phyloP scores from a whole-genome alignment of 2,888 invertebrate species.

The Papilio protenor region DNA sequence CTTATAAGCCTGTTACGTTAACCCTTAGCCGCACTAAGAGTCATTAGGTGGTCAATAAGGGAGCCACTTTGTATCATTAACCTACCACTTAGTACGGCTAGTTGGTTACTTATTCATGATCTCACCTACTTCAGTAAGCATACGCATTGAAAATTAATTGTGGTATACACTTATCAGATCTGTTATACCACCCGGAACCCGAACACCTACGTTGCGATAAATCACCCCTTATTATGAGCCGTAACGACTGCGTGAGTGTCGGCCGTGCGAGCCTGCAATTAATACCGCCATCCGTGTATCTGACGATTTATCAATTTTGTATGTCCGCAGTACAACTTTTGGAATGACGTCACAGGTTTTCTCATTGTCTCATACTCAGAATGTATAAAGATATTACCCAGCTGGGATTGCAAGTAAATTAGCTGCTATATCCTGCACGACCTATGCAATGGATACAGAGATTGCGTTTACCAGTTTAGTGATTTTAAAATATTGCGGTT shows the following conservation, averaged over 20 bases:
- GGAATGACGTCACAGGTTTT: slow-evolving; percentile 8
- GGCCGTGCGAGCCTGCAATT: slow-evolving; percentile 58
- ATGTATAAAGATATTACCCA: background rate
- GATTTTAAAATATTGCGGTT: background rate
- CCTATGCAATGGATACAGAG: background rate
- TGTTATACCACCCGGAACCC: slow-evolving; percentile 53
- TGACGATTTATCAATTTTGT: slow-evolving; percentile 64
- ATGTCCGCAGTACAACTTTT: slow-evolving; percentile 46
- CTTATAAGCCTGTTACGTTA: too few relatives aligned
- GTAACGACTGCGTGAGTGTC: slow-evolving; percentile 54
- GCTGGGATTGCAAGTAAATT: background rate
- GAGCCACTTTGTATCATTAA: too few relatives aligned
- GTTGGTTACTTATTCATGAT: background rate
- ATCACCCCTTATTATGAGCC: slow-evolving; percentile 59
- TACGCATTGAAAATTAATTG: background rate
- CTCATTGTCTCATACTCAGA: background rate
- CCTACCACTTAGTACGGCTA: too few relatives aligned
- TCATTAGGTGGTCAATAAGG: too few relatives aligned
- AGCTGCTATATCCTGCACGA: background rate
- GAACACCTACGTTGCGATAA: slow-evolving; percentile 53
- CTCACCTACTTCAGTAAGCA: background rate
- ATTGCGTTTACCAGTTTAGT: background rate
- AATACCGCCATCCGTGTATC: slow-evolving; percentile 60
- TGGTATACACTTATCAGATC: slow-evolving; percentile 5
- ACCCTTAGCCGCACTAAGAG: too few relatives aligned